Conservation (phyloP, 2,888 invertebrate genomes). For the Eupithecia subumbrata region DNA sequence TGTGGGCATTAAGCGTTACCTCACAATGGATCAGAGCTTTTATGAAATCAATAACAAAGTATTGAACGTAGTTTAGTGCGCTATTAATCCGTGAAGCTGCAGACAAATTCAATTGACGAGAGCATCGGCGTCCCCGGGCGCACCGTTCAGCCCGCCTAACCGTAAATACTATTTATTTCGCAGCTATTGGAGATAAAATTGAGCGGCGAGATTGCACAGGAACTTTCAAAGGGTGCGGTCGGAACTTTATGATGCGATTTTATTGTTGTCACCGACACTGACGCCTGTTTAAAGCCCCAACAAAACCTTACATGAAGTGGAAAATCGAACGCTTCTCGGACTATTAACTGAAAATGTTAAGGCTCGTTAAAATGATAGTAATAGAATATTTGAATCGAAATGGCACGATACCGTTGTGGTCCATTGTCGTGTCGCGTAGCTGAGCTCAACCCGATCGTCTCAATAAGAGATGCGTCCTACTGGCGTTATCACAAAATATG, state of each 20-base stretch:
- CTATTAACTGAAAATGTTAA: slow-evolving; percentile 45
- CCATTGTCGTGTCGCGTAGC: slow-evolving; percentile 70
- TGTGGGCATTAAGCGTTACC: slow-evolving; percentile 49
- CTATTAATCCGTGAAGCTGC: slow-evolving; percentile 79
- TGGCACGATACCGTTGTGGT: slow-evolving; percentile 62
- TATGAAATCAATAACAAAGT: slow-evolving; percentile 75
- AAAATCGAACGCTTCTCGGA: slow-evolving; percentile 58
- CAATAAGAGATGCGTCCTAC: slow-evolving; percentile 78
- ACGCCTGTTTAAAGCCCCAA: slow-evolving; percentile 63
- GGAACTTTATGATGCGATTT: slow-evolving; percentile 75
- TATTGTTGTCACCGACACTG: slow-evolving; percentile 72
- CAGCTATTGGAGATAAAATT: slow-evolving; percentile 77
- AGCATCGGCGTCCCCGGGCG: slow-evolving; percentile 59
- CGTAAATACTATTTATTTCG: slow-evolving; percentile 68
- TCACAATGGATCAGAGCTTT: slow-evolving; percentile 68
- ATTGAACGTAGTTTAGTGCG: slow-evolving; percentile 76
- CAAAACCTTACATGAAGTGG: slow-evolving; percentile 53
- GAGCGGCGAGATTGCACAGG: slow-evolving; percentile 76
- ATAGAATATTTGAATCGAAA: slow-evolving; percentile 51
- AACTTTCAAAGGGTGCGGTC: slow-evolving; percentile 72
- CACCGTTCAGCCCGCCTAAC: slow-evolving; percentile 75
- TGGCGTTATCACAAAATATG: slow-evolving; percentile 84
- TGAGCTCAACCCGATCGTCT: slow-evolving; percentile 69
- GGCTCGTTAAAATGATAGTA: slow-evolving; percentile 49
- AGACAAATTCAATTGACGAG: slow-evolving; percentile 83